phyloP scores from a whole-genome alignment of 2,888 invertebrate species.

The Endomychus coccineus region DNA sequence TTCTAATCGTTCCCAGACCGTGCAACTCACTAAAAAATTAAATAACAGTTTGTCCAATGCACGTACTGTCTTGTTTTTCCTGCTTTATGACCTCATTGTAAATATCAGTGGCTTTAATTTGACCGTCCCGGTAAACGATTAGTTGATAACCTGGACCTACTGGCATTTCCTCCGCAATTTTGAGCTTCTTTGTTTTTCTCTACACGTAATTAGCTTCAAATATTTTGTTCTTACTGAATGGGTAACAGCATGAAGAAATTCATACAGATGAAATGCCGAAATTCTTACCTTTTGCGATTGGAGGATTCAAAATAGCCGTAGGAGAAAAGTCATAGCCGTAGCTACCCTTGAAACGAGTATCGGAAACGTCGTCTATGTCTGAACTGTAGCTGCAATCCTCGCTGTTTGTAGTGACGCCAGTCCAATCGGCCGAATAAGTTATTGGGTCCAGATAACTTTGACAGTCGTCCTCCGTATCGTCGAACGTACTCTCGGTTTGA shows the following conservation, averaged over 20 bases:
- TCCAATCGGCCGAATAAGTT: conserved; percentile 65
- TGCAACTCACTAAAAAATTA: conserved; percentile 72
- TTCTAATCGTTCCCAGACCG: conserved; percentile 88
- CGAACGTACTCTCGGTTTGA: conserved; percentile 20
- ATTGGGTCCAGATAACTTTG: conserved; percentile 10
- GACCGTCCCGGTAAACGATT: no score
- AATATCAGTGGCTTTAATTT: no score
- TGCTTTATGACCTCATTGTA: no score
- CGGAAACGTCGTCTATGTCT: conserved; percentile 47
- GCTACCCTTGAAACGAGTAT: conserved; percentile 26
- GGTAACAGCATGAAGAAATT: no score
- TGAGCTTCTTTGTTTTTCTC: no score
- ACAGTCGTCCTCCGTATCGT: conserved; percentile 32
- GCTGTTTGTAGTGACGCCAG: conserved; percentile 83
- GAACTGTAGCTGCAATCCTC: conserved; percentile 78
- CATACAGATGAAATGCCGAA: no score
- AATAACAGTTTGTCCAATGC: no score
- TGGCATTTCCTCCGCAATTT: no score
- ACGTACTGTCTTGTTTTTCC: no score
- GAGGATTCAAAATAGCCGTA: conserved; percentile 64
- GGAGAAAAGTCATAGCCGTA: conserved; percentile 66
- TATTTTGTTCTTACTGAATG: no score
- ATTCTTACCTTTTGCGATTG: conserved; percentile 32
- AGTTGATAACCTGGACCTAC: no score
- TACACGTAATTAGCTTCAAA: no score